phyloP scores from a whole-genome alignment of 2,888 invertebrate species.

The Panzeria rudis region DNA sequence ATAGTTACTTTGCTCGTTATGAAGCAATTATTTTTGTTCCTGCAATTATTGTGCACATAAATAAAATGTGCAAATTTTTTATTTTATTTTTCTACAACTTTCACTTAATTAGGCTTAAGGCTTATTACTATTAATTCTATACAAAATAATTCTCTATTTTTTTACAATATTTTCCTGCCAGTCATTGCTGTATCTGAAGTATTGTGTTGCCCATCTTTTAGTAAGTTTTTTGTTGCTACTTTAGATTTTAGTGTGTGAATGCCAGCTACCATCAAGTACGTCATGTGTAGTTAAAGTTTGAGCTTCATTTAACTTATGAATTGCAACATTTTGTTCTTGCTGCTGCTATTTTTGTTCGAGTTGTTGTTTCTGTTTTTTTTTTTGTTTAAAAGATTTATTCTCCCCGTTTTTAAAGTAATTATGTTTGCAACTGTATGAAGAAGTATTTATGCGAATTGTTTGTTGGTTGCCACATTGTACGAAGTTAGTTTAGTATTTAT shows the following conservation, averaged over 20 bases:
- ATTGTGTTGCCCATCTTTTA: constrained; percentile 36
- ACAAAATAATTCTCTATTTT: constrained; percentile 19
- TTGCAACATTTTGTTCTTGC: constrained; percentile 69
- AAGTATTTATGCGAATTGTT: constrained; percentile 52
- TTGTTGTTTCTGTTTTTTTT: constrained; percentile 38
- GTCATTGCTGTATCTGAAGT: constrained; percentile 37
- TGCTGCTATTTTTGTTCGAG: neutral
- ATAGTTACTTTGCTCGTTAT: constrained; percentile 7
- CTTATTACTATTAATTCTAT: constrained; percentile 66
- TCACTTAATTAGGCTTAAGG: constrained; percentile 71
- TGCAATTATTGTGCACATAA: constrained; percentile 51
- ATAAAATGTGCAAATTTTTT: constrained; percentile 24
- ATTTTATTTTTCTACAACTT: constrained; percentile 50
- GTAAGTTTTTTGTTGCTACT: constrained; percentile 7
- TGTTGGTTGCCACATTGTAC: constrained; percentile 55
- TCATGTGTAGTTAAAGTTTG: constrained; percentile 72
- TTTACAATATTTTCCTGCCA: constrained; percentile 47
- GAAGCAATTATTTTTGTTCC: constrained; percentile 48
- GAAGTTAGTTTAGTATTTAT: constrained; percentile 43
- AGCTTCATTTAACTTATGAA: constrained; percentile 75
- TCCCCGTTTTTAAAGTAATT: constrained; percentile 51
- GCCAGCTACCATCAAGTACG: constrained; percentile 58
- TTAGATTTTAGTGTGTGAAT: constrained; percentile 59
- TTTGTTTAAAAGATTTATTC: constrained; percentile 45
- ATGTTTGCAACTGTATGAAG: constrained; percentile 45